Evolutionary conservation across 2,797 vertebrate species (phyloP).

Genomic region (Esox lucius): DNA sequence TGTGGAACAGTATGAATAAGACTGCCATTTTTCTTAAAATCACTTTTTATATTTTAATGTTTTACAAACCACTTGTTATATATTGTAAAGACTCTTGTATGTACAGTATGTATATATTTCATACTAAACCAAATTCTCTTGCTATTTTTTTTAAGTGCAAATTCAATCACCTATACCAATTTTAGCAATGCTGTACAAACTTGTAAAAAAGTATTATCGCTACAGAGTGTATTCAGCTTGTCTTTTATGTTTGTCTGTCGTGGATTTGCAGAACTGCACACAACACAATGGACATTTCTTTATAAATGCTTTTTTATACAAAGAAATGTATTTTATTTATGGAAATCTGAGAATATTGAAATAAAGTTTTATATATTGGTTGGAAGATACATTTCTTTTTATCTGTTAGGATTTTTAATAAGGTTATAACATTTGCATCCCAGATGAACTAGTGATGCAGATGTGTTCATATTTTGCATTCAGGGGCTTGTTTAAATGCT

Average conservation of each 20-base stretch:
- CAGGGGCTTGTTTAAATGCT: constrained; percentile 12
- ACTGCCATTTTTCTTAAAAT: constrained; percentile 92
- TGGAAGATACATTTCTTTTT: too few relatives aligned
- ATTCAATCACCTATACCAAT: constrained; percentile 71
- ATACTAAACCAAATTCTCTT: constrained; percentile 72
- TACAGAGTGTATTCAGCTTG: constrained; percentile 78
- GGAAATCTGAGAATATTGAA: constrained; percentile 70
- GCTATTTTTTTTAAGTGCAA: constrained; percentile 72
- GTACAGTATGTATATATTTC: constrained; percentile 72
- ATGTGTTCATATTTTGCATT: constrained; percentile 53
- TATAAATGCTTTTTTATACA: constrained; percentile 83
- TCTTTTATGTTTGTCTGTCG: constrained; percentile 77
- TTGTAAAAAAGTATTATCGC: constrained; percentile 83
- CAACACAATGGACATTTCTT: constrained; percentile 66
- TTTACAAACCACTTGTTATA: constrained; percentile 85
- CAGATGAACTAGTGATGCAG: constrained; percentile 69
- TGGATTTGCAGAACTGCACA: constrained; percentile 44
- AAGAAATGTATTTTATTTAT: constrained; percentile 89
- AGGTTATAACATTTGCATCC: constrained; percentile 55
- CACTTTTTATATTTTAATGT: constrained; percentile 85
- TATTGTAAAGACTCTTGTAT: constrained; percentile 80
- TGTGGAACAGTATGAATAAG: constrained; percentile 69
- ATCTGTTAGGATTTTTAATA: constrained; percentile 73
- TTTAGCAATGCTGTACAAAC: constrained; percentile 81
- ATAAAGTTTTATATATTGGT: constrained; percentile 80